Conservation (phyloP, 2,113 vertebrate genomes). For the Sturnira hondurensis region DNA sequence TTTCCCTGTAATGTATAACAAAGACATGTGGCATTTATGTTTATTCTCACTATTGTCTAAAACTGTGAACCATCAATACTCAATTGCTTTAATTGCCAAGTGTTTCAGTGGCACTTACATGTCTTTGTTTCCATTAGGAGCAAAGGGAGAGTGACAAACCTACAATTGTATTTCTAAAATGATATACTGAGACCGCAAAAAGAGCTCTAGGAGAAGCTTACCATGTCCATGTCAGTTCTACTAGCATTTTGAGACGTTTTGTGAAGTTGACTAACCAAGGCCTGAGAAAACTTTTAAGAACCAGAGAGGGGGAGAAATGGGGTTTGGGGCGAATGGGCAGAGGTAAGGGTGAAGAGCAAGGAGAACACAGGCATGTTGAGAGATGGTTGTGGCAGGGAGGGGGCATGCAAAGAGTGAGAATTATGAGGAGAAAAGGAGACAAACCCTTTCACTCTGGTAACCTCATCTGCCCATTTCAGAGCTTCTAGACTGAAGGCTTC, state of each 20-base stretch:
- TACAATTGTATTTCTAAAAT: constrained; percentile 55
- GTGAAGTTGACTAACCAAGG: neutral
- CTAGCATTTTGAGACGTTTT: neutral
- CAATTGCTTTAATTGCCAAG: constrained; percentile 16
- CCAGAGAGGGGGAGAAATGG: neutral
- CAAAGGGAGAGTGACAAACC: neutral
- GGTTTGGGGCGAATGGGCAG: neutral
- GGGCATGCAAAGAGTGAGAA: accelerated
- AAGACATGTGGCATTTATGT: neutral
- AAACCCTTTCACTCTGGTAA: accelerated
- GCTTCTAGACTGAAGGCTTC: neutral
- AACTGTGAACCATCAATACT: neutral
- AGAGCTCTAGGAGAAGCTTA: neutral
- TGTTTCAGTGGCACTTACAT: neutral
- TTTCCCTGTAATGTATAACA: neutral
- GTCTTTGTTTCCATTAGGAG: constrained; percentile 41
- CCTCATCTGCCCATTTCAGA: neutral
- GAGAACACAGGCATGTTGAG: neutral
- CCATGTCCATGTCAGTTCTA: neutral
- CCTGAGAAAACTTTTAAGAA: neutral
- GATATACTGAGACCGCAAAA: neutral
- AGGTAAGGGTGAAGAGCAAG: neutral
- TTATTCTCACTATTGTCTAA: neutral
- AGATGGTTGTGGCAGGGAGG: neutral
- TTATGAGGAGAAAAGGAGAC: neutral